Evolutionary conservation across 2,113 vertebrate genomes (phyloP), one percentile per base, ranked within the genome.

Genomic region (Alces alces): DNA sequence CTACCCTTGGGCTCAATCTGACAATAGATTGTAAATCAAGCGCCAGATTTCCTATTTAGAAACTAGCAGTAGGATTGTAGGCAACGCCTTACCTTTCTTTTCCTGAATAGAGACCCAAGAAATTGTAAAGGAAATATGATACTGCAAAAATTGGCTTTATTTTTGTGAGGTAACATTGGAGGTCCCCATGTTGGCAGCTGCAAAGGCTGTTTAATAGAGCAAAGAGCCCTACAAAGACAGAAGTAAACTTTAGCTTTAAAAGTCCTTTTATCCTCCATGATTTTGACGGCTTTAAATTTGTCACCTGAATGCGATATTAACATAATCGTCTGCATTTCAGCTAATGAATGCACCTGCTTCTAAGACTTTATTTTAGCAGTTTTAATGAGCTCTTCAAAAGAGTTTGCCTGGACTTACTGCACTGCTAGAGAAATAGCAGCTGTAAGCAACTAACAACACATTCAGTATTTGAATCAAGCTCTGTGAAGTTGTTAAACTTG

Each of bases 301-400:
- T 98, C 98, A 98, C 98, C 98, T 98, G 97, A 98, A 97, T 97
- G 92, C 0, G 14, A 93, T 97, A 98, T 98, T 98, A 97, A 93
- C 98, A 98, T 98, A 98, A 98, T 98, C 43, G 7, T 95, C 96
- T 97, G 87, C 96, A 84, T 98, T 95, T 92, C 96, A 64, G 93
- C 92, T 98, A 98, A 97, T 95, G 98, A 98, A 98, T 97, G 98
- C 98, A 98, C 98, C 98, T 98, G 98, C 92, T 97, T 97, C 98
- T 93, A 92, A 97, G 98, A 95, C 97, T 97, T 97, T 98, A 98
- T 98, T 98, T 98, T 97, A 89, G 89, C 97, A 96, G 96, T 95
- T 98, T 97, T 98, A 98, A 98, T 97, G 97, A 98, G 97, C 97
- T 97, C 97, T 98, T 98, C 97, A 97, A 94, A 98, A 92, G 98